A percentile compares a stretch with the other conserved stretches of the same genome.
Evolutionary conservation across 2,113 vertebrate genomes (phyloP).

Genomic region (Spheniscus mendiculus): DNA sequence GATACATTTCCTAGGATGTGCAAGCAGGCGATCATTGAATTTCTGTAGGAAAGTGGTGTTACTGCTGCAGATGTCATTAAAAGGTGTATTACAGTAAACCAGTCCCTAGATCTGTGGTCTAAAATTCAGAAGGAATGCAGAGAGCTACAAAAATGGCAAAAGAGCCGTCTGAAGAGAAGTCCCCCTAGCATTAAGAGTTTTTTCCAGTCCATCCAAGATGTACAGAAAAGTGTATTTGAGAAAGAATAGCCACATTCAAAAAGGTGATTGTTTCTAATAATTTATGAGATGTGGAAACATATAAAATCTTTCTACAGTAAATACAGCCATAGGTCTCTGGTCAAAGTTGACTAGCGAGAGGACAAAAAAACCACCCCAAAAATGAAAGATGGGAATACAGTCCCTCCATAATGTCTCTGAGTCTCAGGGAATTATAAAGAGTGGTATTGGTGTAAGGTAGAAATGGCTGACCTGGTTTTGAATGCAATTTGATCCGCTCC

Average conservation of each 20-base stretch:
- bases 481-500: not conserved
- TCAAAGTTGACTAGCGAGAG: not conserved
- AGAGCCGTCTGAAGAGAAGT: not conserved
- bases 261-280: not conserved
- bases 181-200: not conserved
- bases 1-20: not conserved
- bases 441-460: not conserved
- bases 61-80: not conserved
- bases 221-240: not conserved
- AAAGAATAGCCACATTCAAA: not conserved
- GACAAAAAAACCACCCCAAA: not conserved
- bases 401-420: not conserved
- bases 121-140: not conserved
- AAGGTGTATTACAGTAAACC: not conserved
- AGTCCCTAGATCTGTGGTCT: not conserved
- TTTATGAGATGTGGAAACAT: not conserved
- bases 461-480: not conserved
- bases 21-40: not conserved
- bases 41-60: not conserved
- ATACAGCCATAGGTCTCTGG: not conserved
- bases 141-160: not conserved
- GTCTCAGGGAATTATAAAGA: not conserved
- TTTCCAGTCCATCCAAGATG: not conserved
- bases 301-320: not conserved
- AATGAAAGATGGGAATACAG: not conserved